Percentiles rank a stretch among this genome's conserved stretches.
phyloP scores from a whole-genome alignment of 2,888 invertebrate genomes.

The Serrognathus titanus region DNA sequence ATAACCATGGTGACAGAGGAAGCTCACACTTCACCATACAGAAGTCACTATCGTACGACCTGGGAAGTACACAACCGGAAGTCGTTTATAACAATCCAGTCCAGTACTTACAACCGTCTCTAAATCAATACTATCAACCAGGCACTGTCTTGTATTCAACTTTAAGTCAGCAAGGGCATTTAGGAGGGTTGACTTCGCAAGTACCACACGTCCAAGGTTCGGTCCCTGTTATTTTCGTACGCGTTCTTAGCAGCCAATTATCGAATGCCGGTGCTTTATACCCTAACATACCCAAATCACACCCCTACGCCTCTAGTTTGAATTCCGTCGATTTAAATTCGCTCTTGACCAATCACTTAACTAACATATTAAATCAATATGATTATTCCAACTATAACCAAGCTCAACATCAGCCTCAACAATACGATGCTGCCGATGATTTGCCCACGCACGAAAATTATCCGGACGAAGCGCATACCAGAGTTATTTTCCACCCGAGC shows the following conservation, averaged over 20 bases:
- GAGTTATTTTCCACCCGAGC: constrained; percentile 51
- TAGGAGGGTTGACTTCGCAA: constrained; percentile 52
- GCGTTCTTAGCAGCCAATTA: constrained; percentile 57
- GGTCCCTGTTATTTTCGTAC: constrained; percentile 55
- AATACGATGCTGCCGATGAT: constrained; percentile 13
- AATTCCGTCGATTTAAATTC: constrained; percentile 57
- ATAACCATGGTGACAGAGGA: constrained; percentile 9
- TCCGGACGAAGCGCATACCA: constrained; percentile 57
- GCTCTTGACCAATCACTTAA: constrained; percentile 54
- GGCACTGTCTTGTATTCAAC: constrained; percentile 43
- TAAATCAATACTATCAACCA: constrained; percentile 28
- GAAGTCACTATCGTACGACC: constrained; percentile 35
- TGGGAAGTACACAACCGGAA: constrained; percentile 27
- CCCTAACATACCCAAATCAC: constrained; percentile 55
- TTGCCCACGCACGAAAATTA: constrained; percentile 56
- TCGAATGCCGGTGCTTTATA: constrained; percentile 55
- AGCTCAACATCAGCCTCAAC: constrained; percentile 18
- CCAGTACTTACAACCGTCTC: neutral
- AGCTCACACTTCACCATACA: constrained; percentile 27
- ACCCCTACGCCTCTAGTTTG: constrained; percentile 52
- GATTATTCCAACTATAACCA: constrained; percentile 10
- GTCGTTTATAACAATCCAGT: constrained; percentile 4
- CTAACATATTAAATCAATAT: constrained; percentile 32
- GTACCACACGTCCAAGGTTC: constrained; percentile 36
- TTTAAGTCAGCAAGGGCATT: constrained; percentile 45